Conservation (phyloP, 2,113 vertebrate species). For the Corapipo altera region DNA sequence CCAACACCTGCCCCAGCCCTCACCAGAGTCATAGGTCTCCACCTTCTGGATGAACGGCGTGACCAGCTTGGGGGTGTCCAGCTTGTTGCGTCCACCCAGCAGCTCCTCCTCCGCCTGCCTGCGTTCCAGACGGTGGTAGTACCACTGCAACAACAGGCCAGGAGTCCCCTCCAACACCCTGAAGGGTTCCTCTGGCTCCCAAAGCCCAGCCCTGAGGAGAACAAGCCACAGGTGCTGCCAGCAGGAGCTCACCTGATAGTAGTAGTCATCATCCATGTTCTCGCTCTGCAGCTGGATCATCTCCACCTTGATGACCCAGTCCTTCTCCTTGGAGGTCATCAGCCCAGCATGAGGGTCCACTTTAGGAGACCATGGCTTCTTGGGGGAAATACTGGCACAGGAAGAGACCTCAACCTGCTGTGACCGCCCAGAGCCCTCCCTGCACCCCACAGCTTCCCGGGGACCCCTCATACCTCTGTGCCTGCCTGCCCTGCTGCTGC, state of each 20-base stretch:
- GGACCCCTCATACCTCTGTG: constrained; percentile 70
- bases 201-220: background rate
- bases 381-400: constrained; percentile 45
- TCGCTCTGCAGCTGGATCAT: constrained; percentile 97
- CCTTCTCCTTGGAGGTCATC: constrained; percentile 91
- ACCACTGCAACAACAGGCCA: constrained; percentile 72
- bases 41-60: constrained; percentile 90
- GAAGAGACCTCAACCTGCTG: background rate
- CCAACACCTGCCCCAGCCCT: background rate
- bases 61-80: constrained; percentile 86
- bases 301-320: constrained; percentile 90
- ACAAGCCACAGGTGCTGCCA: background rate
- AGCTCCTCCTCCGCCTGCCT: constrained; percentile 85
- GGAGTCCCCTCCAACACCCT: background rate
- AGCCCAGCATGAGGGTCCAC: constrained; percentile 82
- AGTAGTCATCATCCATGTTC: constrained; percentile 90
- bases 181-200: background rate
- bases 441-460: fast-evolving
- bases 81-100: constrained; percentile 77
- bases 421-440: background rate
- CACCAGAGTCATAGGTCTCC: constrained; percentile 86
- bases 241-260: constrained; percentile 86
- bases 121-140: constrained; percentile 86
- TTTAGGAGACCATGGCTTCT: constrained; percentile 74
- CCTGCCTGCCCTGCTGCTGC: constrained; percentile 53